Base-by-base conservation (phyloP, 2,797 vertebrate genomes). In the Centropyge bicolor region DNA sequence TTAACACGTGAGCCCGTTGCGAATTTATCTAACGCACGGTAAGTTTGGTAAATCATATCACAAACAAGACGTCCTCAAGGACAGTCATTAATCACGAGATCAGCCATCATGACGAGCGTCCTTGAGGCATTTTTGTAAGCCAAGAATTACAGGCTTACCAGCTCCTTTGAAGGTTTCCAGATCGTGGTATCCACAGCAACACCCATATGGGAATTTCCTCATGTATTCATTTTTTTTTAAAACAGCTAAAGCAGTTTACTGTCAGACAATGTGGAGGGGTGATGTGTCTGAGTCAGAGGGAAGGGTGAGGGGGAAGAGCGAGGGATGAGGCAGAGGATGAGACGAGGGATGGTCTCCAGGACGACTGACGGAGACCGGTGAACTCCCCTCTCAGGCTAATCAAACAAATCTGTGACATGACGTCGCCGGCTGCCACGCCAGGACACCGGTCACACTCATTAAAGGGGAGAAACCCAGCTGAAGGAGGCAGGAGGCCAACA, bases 11-110 rank as follows among this genome's bases (percentile, higher is more conserved):
- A 70, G 80, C 61, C 80, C 66, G 5, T 24, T 75, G 88, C 38
- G 41, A 59, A 82, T 80, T 72, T 19, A 59, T 63, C 64, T 76
- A 78, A 89, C 76, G 80, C 72, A 77, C 83, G 14, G 55, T 19
- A 62, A 55, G 70, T 81, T 87, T 70, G 72, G 79, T 85, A 83
- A 89, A 93, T 89, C 87, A 91, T 83, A 89, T 80, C 82, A 65
- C 76, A 91, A 92, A 94, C 90, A 89, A 90, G 88, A 61, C 43
- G 7, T 89, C 89, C 85, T 91, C 82, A 91, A 92, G 90, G 91
- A 89, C 84, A 49, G 54, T 20, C 84, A 88, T 92, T 92, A 90
- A 93, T 93, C 92, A 87, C 17, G 4, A 31, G 46, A 91, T 92
- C 84, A 86, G 83, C 63, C 73, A 60, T 85, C 76, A 65, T 81